Conservation (phyloP, 2,888 invertebrate genomes). For the Eupithecia exiguata region DNA sequence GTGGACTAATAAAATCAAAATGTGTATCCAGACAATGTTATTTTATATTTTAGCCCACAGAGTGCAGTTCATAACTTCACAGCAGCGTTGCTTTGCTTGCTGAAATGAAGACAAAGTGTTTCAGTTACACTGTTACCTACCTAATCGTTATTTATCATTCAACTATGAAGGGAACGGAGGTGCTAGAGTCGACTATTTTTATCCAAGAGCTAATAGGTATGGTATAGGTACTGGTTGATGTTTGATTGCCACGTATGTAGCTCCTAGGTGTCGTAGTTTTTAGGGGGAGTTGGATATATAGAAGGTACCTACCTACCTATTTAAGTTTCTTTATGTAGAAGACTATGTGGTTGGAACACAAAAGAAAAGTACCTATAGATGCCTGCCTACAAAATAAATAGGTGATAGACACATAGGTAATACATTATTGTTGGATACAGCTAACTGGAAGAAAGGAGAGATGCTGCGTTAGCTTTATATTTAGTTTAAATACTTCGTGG, state of each 20-base stretch:
- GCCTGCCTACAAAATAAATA: background rate
- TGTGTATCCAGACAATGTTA: constrained; percentile 18
- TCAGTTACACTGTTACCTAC: constrained; percentile 5
- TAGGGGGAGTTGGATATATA: too few relatives aligned
- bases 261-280: too few relatives aligned
- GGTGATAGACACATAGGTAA: background rate
- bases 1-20: constrained; percentile 18
- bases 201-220: background rate
- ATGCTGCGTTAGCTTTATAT: too few relatives aligned
- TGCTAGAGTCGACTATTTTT: background rate
- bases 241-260: too few relatives aligned
- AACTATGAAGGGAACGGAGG: background rate
- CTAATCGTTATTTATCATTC: constrained; percentile 24
- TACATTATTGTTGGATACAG: too few relatives aligned
- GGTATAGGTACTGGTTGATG: too few relatives aligned
- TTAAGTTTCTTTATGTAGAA: too few relatives aligned
- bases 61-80: constrained; percentile 8
- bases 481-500: too few relatives aligned
- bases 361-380: too few relatives aligned
- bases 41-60: constrained; percentile 2
- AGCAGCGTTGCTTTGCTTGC: constrained; percentile 12
- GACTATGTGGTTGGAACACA: too few relatives aligned
- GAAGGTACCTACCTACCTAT: too few relatives aligned
- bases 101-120: constrained; percentile 17
- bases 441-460: too few relatives aligned